Base-by-base conservation (phyloP, 2,797 vertebrate genomes). In the Selene dorsalis region DNA sequence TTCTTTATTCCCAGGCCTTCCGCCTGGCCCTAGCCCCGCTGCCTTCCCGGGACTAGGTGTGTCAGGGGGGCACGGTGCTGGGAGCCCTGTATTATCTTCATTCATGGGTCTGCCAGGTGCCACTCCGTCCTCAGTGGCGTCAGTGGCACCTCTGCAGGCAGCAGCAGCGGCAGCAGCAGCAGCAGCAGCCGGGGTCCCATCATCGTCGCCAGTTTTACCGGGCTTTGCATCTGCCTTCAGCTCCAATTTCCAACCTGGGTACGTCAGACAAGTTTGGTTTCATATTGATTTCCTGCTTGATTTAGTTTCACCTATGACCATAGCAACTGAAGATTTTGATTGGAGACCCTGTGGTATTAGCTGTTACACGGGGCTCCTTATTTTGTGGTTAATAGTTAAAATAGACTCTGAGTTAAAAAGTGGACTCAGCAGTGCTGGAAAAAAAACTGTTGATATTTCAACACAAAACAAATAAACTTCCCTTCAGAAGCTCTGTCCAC, bases 141-240 rank as follows among this genome's bases (percentile, higher is more conserved):
- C 96, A 0, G 97, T 97, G 72, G 94, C 96, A n/a, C 96, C 96
- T 0, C 93, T 98, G 57, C 97, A 97, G 4, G 95, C 95, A 0
- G 95, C 94, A 2, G 94, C 94, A 0, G 95, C 92, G 0, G 95
- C 93, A 0, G 95, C 95, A 4, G 94, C 96, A 5, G 94, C 96
- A 6, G 96, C 95, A n/a, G 88, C 90, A 2, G 92, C 89, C 2
- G 94, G 94, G 12, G 92, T 94, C 16, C 95, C 97, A 4, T 95
- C 97, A 17, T 96, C 97, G 0, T 96, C 97, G 1, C 96, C 98
- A 0, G 97, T 98, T 80, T 95, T 98, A 72, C 97, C 97, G 32
- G 97, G 97, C 59, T 99, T 99, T 56, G 97, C 97, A 2, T 99
- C 98, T 2, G 97, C 97, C 3, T 99, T 98, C 93, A 99, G 97